Conservation (phyloP, 2,888 invertebrate genomes). For the Endomychus coccineus region DNA sequence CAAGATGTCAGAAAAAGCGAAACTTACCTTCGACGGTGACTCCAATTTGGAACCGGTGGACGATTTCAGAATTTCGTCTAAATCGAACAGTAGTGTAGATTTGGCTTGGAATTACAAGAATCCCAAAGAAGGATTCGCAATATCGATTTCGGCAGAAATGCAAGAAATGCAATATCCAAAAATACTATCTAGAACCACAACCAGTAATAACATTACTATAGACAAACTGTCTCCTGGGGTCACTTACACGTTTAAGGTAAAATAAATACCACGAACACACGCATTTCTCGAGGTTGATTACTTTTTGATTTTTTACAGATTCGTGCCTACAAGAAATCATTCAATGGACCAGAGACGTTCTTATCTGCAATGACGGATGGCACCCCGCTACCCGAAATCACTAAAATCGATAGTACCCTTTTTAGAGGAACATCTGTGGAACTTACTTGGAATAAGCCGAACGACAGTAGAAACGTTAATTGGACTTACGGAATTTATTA, state of each 20-base stretch:
- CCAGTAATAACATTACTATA: constrained; percentile 43
- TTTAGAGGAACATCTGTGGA: constrained; percentile 55
- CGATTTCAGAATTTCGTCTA: constrained; percentile 47
- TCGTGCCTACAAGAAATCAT: constrained; percentile 52
- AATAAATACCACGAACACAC: neutral
- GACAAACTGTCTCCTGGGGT: constrained; percentile 43
- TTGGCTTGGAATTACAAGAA: constrained; percentile 52
- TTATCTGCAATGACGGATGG: constrained; percentile 47
- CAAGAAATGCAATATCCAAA: constrained; percentile 51
- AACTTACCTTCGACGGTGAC: constrained; percentile 56
- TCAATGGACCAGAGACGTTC: constrained; percentile 49
- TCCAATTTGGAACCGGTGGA: constrained; percentile 56
- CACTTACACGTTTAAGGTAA: constrained; percentile 51
- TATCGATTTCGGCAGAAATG: constrained; percentile 38
- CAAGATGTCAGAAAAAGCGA: constrained; percentile 50
- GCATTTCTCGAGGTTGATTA: neutral
- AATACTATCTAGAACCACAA: constrained; percentile 43
- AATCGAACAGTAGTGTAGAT: constrained; percentile 48
- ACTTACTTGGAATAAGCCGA: constrained; percentile 60
- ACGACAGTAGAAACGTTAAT: constrained; percentile 44
- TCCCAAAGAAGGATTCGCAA: constrained; percentile 36
- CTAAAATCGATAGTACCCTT: constrained; percentile 45
- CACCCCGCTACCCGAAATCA: constrained; percentile 45
- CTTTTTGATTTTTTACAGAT: constrained; percentile 46
- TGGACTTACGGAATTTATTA: constrained; percentile 70